Evolutionary conservation across 2,888 invertebrate genomes (phyloP).

Genomic region (Noctua janthe): DNA sequence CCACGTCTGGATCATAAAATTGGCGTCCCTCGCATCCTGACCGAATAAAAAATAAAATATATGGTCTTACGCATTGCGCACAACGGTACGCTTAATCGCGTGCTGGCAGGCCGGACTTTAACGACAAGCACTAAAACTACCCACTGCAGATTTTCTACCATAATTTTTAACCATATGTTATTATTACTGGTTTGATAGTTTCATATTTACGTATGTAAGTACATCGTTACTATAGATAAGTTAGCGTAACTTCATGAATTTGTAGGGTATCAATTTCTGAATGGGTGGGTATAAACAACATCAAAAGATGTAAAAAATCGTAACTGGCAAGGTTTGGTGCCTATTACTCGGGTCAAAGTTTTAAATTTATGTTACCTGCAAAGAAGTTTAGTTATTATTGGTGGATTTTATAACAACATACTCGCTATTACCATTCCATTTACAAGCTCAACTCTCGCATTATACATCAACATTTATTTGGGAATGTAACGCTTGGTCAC

Average conservation of each 20-base stretch:
- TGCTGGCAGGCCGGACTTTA: constrained; percentile 37
- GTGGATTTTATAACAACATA: neutral
- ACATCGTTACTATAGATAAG: neutral
- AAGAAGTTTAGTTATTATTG: neutral
- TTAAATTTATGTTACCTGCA: neutral
- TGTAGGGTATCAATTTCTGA: neutral
- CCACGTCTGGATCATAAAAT: constrained; percentile 37
- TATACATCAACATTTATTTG: neutral
- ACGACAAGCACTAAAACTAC: constrained; percentile 29
- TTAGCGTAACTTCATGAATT: neutral
- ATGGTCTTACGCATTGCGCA: constrained; percentile 62
- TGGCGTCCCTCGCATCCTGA: constrained; percentile 21
- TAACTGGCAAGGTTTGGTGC: neutral
- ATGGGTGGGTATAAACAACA: neutral
- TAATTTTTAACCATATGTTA: constrained; percentile 35
- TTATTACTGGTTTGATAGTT: constrained; percentile 20
- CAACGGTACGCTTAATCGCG: constrained; percentile 44
- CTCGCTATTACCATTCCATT: neutral
- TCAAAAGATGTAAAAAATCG: neutral
- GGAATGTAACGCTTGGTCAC: constrained; percentile 3
- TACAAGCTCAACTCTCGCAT: neutral
- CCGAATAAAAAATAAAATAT: constrained; percentile 39
- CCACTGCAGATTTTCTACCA: constrained; percentile 30
- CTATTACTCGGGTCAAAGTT: neutral
- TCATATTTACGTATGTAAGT: neutral